Base-by-base conservation (phyloP, 2,113 vertebrate species). In the Herpailurus yagouaroundi region DNA sequence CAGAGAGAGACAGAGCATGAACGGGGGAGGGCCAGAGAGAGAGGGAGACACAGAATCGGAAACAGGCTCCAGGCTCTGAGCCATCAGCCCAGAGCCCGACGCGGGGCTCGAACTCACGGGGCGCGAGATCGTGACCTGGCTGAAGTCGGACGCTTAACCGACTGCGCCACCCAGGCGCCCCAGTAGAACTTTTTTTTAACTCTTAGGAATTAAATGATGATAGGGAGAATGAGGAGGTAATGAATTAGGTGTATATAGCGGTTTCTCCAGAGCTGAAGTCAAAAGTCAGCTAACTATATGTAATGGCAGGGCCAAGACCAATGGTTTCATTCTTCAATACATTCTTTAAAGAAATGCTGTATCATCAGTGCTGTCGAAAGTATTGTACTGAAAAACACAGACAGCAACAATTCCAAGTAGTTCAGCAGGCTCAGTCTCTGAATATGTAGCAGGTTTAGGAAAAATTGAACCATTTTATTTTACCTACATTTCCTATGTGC, bases 331-430 rank as follows among this genome's bases (percentile, higher is more conserved):
- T 86, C 27, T 66, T 83, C 48, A 13, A 36, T 57, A 57, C 27
- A 45, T 82, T 69, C 73, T 96, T 79, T 74, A 57, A 77, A 95
- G 68, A 95, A 89, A 85, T 66, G 18, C n/a, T 66, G 6, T 21
- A 52, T 57, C 29, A 15, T 13, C 11, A 89, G 13, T 25, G 18
- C 14, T 69, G 0, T 57, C 63, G 18, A 87, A 7, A 77, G 57
- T 52, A 41, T 16, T 21, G 11, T 52, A 48, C 27, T 57, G 41
- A 64, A 74, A 96, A 91, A 68, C 1, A 9, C 5, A 38, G 23
- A 41, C 18, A 90, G 16, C 33, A 81, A 38, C 25, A 73, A 29
- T 85, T 91, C n/a, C 77, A 91, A 64, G 25, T 68, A 45, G 33
- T 33, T n/a, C 66, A 74, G 55, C 63, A 91, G 79, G 74, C 50